Evolutionary conservation across 92 coral and sea anemone species (phyloP).

Genomic region (Porites cylindrica): DNA sequence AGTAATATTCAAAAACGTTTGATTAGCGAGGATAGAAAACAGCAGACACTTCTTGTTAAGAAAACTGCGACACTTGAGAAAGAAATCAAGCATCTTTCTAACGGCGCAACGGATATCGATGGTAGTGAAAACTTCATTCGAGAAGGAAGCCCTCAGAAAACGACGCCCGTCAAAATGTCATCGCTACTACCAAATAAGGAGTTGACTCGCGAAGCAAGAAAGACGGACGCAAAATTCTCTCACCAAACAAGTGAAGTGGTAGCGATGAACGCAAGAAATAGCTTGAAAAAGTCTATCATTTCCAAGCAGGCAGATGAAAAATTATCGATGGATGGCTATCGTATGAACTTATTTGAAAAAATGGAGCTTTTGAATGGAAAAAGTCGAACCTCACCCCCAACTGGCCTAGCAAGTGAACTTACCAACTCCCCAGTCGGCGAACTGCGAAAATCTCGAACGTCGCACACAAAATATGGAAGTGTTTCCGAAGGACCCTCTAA

Average conservation of each 20-base stretch:
- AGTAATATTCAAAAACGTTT: slow-evolving; percentile 1
- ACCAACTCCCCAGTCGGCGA: background rate
- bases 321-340: background rate
- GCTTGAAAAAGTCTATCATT: background rate
- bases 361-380: background rate
- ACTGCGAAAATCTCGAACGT: background rate
- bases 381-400: background rate
- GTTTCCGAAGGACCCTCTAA: background rate
- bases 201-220: background rate
- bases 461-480: background rate
- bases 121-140: background rate
- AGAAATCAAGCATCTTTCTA: background rate
- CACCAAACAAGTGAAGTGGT: background rate
- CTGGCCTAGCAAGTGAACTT: background rate
- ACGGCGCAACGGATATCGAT: background rate
- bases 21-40: background rate
- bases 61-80: background rate
- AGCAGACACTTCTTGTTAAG: background rate
- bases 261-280: background rate
- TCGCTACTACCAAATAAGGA: slow-evolving; percentile 27
- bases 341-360: slow-evolving; percentile 46
- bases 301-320: background rate
- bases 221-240: background rate
- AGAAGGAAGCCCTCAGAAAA: background rate
- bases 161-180: slow-evolving; percentile 34